These are phyloP conservation scores for Lipotes vexillifer DNA, from an alignment of 2,113 vertebrate species.

Conservation along the genomic window DNA sequence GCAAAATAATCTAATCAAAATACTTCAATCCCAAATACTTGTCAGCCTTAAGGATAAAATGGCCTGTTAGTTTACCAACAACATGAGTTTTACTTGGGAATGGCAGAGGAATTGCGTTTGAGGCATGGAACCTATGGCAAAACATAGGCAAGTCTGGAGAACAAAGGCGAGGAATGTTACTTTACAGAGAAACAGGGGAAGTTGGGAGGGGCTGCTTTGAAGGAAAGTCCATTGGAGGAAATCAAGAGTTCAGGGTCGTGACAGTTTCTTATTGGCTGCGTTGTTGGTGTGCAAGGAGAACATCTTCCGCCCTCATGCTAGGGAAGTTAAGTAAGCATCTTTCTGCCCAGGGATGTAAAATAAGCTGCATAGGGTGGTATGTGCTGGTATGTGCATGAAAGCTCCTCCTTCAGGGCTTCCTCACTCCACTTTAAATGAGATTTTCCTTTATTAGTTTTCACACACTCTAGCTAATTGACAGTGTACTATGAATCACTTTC, in stretches of 20 bases:
- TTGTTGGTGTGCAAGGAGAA: neutral
- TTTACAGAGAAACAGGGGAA: neutral
- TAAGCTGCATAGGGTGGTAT: neutral
- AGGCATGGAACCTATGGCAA: neutral
- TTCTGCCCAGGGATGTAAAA: neutral
- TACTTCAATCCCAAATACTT: neutral
- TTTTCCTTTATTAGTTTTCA: neutral
- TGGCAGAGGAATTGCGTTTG: neutral
- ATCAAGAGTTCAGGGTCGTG: neutral
- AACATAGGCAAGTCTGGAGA: neutral
- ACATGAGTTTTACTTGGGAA: neutral
- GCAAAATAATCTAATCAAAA: neutral
- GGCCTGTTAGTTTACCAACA: neutral
- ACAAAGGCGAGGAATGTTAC: neutral
- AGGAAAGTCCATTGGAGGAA: neutral
- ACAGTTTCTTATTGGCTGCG: neutral
- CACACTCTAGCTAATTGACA: neutral
- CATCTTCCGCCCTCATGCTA: neutral
- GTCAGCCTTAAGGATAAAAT: neutral
- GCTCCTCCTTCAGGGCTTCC: neutral
- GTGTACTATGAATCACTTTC: neutral
- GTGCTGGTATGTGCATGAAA: neutral
- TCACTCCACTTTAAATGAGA: neutral
- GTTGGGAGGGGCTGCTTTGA: neutral
- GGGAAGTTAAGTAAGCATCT: neutral